A percentile compares a stretch with the other conserved stretches of the same genome.
These are phyloP conservation scores for Urocitellus parryii DNA, from an alignment of 2,113 vertebrate species.

Conservation along the genomic window DNA sequence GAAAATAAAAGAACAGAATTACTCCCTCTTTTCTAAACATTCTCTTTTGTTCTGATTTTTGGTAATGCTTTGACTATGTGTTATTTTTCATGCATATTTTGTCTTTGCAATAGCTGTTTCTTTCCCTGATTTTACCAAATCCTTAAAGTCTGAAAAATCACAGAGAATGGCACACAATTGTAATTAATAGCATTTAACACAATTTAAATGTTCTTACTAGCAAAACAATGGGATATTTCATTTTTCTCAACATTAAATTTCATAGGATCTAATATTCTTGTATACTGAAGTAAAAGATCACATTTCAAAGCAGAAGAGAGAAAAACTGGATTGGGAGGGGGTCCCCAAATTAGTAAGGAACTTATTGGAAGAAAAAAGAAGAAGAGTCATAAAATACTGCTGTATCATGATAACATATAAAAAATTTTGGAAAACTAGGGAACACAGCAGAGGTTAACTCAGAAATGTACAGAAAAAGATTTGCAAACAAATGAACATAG, in stretches of 20 bases:
- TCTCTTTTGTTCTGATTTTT: constrained; percentile 34
- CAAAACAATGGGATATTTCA: not conserved
- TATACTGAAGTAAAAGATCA: not conserved
- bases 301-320: not conserved
- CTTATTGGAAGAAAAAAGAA: constrained; percentile 1
- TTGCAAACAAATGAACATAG: not conserved
- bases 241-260: constrained; percentile 34
- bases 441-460: not conserved
- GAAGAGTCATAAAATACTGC: not conserved
- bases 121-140: not conserved
- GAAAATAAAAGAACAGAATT: constrained; percentile 54
- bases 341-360: not conserved
- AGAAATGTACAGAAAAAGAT: not conserved
- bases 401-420: not conserved
- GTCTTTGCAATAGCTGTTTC: not conserved
- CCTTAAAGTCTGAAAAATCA: not conserved
- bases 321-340: not conserved
- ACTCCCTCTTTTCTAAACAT: constrained; percentile 11
- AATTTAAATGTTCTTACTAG: constrained; percentile 10
- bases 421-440: not conserved
- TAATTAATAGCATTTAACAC: constrained; percentile 44
- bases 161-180: constrained; percentile 11
- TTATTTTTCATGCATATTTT: constrained; percentile 33
- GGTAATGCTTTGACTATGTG: not conserved
- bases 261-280: not conserved